Conservation (phyloP, 2,888 invertebrate species). For the Rosalia funebris region DNA sequence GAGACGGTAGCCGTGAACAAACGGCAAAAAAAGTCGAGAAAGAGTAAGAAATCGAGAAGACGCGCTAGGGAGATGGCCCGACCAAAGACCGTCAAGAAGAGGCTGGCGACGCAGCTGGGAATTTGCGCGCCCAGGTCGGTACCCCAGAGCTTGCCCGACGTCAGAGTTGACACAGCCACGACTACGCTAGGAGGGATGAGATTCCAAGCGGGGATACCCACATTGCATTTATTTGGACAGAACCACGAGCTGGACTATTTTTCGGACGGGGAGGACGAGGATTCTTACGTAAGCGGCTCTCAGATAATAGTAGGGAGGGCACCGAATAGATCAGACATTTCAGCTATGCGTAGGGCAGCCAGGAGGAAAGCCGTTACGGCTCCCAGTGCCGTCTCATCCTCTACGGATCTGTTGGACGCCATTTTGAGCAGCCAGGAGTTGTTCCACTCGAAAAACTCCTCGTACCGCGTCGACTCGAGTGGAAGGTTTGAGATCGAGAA, state of each 20-base stretch:
- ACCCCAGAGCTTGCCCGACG: constrained; percentile 59
- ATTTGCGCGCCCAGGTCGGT: constrained; percentile 60
- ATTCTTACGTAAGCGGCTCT: constrained; percentile 37
- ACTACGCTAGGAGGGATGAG: constrained; percentile 46
- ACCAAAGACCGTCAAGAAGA: constrained; percentile 63
- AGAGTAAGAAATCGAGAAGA: constrained; percentile 23
- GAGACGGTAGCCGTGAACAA: constrained; percentile 68
- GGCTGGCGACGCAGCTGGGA: constrained; percentile 67
- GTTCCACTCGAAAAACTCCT: constrained; percentile 73
- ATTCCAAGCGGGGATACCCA: constrained; percentile 66
- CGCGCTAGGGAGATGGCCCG: constrained; percentile 24
- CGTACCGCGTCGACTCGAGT: constrained; percentile 70
- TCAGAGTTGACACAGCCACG: constrained; percentile 45
- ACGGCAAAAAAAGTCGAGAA: constrained; percentile 38
- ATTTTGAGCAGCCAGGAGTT: constrained; percentile 78
- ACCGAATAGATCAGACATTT: constrained; percentile 63
- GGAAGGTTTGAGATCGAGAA: constrained; percentile 70
- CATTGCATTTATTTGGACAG: constrained; percentile 74
- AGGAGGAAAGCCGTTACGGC: constrained; percentile 60
- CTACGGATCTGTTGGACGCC: constrained; percentile 72
- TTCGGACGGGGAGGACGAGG: constrained; percentile 56
- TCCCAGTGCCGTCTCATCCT: constrained; percentile 61
- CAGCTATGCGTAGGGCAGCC: constrained; percentile 50
- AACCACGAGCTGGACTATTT: constrained; percentile 78
- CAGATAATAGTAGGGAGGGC: constrained; percentile 57